Evolutionary conservation across 2,797 vertebrate genomes (phyloP).

Genomic region (Lagodon rhomboides): DNA sequence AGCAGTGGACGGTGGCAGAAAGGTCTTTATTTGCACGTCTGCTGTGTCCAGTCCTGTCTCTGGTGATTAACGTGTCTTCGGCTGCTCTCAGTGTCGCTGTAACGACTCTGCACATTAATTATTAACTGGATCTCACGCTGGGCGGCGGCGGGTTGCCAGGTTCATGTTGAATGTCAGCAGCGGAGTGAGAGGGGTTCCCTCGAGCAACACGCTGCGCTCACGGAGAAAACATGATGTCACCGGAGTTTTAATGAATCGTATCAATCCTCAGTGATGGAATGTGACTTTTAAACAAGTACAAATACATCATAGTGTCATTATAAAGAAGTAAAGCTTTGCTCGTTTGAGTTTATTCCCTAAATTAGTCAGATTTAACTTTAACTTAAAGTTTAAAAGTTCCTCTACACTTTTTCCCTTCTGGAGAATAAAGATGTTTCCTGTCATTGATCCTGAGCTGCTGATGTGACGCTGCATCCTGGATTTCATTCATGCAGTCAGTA

Average conservation of each 20-base stretch:
- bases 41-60: background rate
- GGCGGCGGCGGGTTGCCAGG: slow-evolving; percentile 32
- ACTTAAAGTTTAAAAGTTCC: background rate
- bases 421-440: background rate
- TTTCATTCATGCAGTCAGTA: accelerated
- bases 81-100: background rate
- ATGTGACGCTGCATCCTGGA: background rate
- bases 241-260: too few relatives aligned
- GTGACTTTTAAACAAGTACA: too few relatives aligned
- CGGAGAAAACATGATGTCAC: background rate
- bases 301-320: too few relatives aligned
- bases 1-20: background rate
- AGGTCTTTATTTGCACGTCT: background rate
- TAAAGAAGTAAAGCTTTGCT: too few relatives aligned
- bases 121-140: slow-evolving; percentile 4
- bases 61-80: background rate
- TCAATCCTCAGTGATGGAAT: background rate
- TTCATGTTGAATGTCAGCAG: slow-evolving; percentile 31
- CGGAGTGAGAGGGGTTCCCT: background rate
- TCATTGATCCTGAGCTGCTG: too few relatives aligned
- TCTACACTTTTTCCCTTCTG: background rate
- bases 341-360: too few relatives aligned
- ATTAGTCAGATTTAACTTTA: too few relatives aligned
- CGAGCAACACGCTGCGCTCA: background rate
- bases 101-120: slow-evolving; percentile 21